Evolutionary conservation across 2,888 invertebrate genomes (phyloP).

Genomic region (Hypercompe scribonia): DNA sequence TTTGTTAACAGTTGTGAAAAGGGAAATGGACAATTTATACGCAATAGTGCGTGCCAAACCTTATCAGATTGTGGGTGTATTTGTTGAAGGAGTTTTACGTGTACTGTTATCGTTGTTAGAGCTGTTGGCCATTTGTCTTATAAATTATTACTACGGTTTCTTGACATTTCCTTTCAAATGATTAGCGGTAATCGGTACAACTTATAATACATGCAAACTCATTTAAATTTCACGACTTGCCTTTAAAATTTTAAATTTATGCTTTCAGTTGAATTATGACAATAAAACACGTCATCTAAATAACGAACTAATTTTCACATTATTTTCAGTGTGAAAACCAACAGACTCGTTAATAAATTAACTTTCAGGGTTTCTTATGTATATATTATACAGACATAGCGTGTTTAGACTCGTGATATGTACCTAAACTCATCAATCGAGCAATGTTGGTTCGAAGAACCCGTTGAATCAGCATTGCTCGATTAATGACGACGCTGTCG

Average conservation of each 20-base stretch:
- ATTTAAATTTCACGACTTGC: neutral
- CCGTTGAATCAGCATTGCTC: too few species aligned
- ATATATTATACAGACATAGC: too few species aligned
- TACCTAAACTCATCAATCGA: neutral
- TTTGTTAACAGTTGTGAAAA: conserved; percentile 8
- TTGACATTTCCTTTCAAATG: neutral
- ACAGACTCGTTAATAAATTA: neutral
- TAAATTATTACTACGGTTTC: neutral
- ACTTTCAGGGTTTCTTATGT: neutral
- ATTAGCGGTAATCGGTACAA: neutral
- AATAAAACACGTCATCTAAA: neutral
- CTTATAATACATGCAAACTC: neutral
- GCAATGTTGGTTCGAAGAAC: neutral
- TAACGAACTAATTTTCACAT: neutral
- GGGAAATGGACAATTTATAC: conserved; percentile 24
- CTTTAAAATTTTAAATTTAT: neutral
- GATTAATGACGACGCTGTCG: too few species aligned
- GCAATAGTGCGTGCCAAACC: conserved; percentile 19
- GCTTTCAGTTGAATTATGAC: neutral
- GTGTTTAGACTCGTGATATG: neutral
- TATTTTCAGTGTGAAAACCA: neutral
- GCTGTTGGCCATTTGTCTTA: conserved; percentile 1
- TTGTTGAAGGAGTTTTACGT: conserved; percentile 10
- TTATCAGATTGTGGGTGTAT: conserved; percentile 19
- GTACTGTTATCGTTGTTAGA: conserved; percentile 4